A percentile compares a stretch with the other conserved stretches of the same genome.
phyloP scores from a whole-genome alignment of 2,888 invertebrate genomes.

The Caenorhabditis sulstoni region DNA sequence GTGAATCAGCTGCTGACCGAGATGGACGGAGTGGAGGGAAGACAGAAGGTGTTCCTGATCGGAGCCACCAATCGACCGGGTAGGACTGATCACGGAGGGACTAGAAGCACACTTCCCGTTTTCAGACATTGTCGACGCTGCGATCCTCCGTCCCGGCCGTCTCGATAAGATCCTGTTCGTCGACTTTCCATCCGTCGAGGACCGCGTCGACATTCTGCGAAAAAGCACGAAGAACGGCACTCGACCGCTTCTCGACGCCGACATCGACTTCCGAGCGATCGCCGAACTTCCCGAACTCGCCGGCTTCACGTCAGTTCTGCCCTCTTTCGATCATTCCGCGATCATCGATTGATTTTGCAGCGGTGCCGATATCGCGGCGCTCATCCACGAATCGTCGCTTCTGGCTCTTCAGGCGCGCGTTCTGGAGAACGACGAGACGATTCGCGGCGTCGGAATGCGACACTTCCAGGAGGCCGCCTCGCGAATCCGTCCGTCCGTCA shows the following conservation, averaged over 20 bases:
- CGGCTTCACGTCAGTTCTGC: constrained; percentile 86
- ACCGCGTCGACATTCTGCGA: constrained; percentile 90
- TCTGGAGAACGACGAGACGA: constrained; percentile 50
- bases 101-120: constrained; percentile 1
- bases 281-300: constrained; percentile 86
- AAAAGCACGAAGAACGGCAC: constrained; percentile 85
- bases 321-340: not conserved
- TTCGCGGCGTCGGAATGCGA: constrained; percentile 54
- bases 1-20: constrained; percentile 97
- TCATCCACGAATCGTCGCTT: constrained; percentile 91
- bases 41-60: constrained; percentile 93
- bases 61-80: constrained; percentile 94
- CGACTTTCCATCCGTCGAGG: constrained; percentile 88
- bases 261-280: constrained; percentile 87
- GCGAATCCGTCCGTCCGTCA: constrained; percentile 91
- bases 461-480: constrained; percentile 84
- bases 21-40: constrained; percentile 96
- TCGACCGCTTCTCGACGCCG: constrained; percentile 87
- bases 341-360: constrained; percentile 76
- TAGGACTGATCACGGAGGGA: constrained; percentile 11
- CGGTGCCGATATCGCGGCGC: constrained; percentile 93
- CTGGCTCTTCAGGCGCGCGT: constrained; percentile 89
- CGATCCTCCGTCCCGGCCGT: constrained; percentile 92
- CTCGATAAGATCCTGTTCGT: constrained; percentile 93
- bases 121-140: constrained; percentile 92